These are phyloP conservation scores for Gryllus longicercus DNA, from an alignment of 2,888 invertebrate genomes.

Conservation along the genomic window DNA sequence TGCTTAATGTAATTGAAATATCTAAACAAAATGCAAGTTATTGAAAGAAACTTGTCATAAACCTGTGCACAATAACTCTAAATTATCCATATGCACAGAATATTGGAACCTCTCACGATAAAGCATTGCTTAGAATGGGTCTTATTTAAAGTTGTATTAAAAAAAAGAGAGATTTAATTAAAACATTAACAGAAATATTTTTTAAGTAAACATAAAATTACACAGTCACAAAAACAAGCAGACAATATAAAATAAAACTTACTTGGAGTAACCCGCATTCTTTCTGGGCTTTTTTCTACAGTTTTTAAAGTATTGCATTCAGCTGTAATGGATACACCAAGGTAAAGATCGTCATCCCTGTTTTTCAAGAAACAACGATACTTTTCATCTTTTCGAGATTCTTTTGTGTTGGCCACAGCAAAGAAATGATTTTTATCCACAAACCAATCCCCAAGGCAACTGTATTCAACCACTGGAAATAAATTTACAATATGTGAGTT, in stretches of 20 bases:
- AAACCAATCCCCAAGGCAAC: conserved; percentile 93
- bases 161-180: too few relatives aligned
- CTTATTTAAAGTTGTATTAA: too few relatives aligned
- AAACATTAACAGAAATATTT: too few relatives aligned
- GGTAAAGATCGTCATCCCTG: conserved; percentile 87
- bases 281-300: conserved; percentile 88
- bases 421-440: conserved; percentile 94
- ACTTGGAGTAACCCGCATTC: conserved; percentile 75
- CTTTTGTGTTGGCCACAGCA: conserved; percentile 95
- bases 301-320: conserved; percentile 91
- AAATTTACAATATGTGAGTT: conserved; percentile 28
- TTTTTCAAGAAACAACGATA: conserved; percentile 92
- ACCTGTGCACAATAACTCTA: too few relatives aligned
- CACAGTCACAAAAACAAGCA: too few relatives aligned
- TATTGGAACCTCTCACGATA: too few relatives aligned
- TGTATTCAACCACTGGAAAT: conserved; percentile 74
- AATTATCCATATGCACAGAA: too few relatives aligned
- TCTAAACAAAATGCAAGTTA: too few relatives aligned
- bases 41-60: too few relatives aligned
- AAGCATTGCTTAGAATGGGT: too few relatives aligned
- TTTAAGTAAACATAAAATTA: too few relatives aligned
- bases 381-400: conserved; percentile 90
- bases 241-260: not conserved
- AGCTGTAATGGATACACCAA: conserved; percentile 90
- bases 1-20: too few relatives aligned